Evolutionary conservation across 2,113 vertebrate genomes (phyloP), one percentile per base, ranked within the genome.

Genomic region (Xiphophorus maculatus): DNA sequence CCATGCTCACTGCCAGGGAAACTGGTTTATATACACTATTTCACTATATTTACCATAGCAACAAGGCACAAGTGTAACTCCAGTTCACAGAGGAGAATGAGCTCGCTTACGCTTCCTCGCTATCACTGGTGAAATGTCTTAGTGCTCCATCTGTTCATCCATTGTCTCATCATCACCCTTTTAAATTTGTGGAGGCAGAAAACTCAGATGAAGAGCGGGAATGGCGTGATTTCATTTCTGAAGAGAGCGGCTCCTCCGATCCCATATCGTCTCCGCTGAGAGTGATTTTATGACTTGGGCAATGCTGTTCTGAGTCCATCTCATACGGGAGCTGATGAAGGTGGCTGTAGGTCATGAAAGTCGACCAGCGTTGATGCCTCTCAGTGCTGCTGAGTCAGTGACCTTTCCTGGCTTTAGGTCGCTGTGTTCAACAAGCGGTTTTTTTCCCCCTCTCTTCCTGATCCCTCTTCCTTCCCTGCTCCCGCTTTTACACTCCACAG

Each of bases 111-210:
- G 76, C 82, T 85, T 84, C 83, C 77, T 85, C 51, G 80, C 79
- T 79, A 69, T 64, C 85, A 29, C 25, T 54, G 65, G 40, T 74
- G 65, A 84, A 84, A 83, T 84, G 88, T 90, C 84, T 84, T 73
- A 66, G 63, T 81, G 88, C 82, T 81, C 88, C 88, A 85, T 92
- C 88, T 92, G 90, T 71, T 88, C 86, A 79, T 73, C 77, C 79
- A 71, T 84, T 85, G 89, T 83, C 80, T 90, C 83, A 77, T 40
- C 73, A 19, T 74, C 74, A 14, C 67, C 63, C 32, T 78, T 80
- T 88, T 58, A 77, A 64, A 84, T 68, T 65, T 74, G 40, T 69
- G 71, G 42, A 75, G 48, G 33, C 62, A 74, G 76, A 70, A 19
- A 63, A 40, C 65, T 85, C 61, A 51, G 37, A 79, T 29, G 37